These are phyloP conservation scores for Pseudois nayaur DNA, from an alignment of 2,113 vertebrate genomes.

Conservation along the genomic window DNA sequence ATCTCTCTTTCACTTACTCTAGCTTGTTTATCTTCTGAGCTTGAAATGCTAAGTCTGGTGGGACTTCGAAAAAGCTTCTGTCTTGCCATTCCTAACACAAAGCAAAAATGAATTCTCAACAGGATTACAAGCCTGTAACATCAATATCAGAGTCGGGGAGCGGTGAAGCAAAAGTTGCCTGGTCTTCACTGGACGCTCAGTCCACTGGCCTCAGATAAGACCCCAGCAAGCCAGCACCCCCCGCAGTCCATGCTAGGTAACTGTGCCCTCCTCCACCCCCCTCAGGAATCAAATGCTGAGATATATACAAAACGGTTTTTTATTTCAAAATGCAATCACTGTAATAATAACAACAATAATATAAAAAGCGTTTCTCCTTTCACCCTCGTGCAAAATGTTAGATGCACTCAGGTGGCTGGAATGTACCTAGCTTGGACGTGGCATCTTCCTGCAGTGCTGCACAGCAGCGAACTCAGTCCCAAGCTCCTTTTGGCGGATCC, in stretches of 20 bases:
- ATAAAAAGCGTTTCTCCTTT: constrained; percentile 65
- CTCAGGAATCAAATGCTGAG: not conserved
- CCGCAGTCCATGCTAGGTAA: not conserved
- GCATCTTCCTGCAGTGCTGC: constrained; percentile 76
- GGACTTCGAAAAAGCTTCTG: not conserved
- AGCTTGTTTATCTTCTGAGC: not conserved
- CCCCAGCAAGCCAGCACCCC: not conserved
- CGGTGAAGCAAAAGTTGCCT: not conserved
- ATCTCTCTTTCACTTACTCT: not conserved
- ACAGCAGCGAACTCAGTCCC: constrained; percentile 80
- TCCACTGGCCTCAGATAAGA: not conserved
- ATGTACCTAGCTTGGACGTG: not conserved
- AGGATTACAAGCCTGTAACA: not conserved
- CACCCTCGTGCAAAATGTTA: constrained; percentile 24
- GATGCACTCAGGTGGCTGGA: constrained; percentile 67
- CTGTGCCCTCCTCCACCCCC: accelerated
- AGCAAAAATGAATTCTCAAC: not conserved
- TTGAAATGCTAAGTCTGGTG: not conserved
- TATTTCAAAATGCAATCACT: constrained; percentile 79
- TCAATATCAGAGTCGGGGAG: not conserved
- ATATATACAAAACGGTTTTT: constrained; percentile 79
- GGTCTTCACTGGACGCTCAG: not conserved
- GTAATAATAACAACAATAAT: constrained; percentile 64
- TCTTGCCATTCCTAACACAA: not conserved
- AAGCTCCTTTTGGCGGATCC: not conserved